Percentiles rank a stretch among this genome's conserved stretches.
Conservation (phyloP, 2,113 vertebrate genomes). For the Microcebus murinus region DNA sequence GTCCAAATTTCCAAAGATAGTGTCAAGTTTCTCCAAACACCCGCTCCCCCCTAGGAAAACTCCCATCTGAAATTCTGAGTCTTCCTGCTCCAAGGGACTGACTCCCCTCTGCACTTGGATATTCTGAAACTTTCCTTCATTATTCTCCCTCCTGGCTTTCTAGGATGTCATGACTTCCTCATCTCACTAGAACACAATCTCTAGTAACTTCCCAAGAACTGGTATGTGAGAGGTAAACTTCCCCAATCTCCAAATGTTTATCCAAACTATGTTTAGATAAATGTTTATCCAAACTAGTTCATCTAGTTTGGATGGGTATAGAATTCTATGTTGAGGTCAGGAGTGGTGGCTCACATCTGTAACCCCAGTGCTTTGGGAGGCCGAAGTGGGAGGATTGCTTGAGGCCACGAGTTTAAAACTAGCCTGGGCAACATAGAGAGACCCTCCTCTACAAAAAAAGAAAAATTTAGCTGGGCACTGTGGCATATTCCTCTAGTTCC, state of each 20-base stretch:
- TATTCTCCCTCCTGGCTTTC: neutral
- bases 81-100: neutral
- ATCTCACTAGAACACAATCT: neutral
- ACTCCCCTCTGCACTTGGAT: neutral
- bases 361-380: too few relatives aligned
- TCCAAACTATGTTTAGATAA: neutral
- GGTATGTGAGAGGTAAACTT: neutral
- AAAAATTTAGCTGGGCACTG: too few relatives aligned
- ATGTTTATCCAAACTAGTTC: neutral
- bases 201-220: neutral
- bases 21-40: neutral
- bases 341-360: too few relatives aligned
- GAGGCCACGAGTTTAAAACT: too few relatives aligned
- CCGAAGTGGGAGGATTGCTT: too few relatives aligned
- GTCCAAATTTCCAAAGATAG: neutral
- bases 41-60: neutral
- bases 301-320: neutral
- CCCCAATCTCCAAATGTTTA: neutral
- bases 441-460: neutral
- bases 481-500: too few relatives aligned
- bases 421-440: too few relatives aligned
- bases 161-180: neutral
- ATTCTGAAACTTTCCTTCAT: neutral
- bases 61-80: neutral
- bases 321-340: neutral